Base-by-base conservation (phyloP, 53 echinoderm and acorn worm species). In the Arbacia lixula region DNA sequence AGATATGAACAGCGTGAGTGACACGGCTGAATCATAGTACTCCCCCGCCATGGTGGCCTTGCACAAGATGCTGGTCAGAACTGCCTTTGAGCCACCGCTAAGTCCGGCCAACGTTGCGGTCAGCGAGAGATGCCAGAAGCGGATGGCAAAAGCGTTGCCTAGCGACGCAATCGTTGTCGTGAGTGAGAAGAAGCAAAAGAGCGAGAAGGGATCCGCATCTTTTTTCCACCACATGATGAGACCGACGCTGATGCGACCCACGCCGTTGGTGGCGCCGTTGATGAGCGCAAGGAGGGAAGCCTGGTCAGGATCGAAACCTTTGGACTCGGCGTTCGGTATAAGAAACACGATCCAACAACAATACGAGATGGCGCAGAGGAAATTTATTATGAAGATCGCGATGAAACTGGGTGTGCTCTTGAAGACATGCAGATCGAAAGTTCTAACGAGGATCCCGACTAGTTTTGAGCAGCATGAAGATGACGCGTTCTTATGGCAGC, bases 331-430 rank as follows among this genome's bases (percentile, higher is more conserved):
- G 25, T 58, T 58, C 9, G 58, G 58, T 22, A 58, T 58, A 11
- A 58, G 29, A 3, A 58, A 58, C 26, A 58, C 58, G 27, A 58
- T 58, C 58, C 58, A 58, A 22, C 58, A 58, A 29, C 58, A 58
- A 20, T 58, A 58, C 29, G 58, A 58, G 29, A 58, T 6, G 20
- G 58, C 58, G 21, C 58, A 58, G 58, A 58, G 29, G 27, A 58
- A 0, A 12, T 58, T 25, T 11, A 29, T 27, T 25, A 58, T 26
- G 14, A 6, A 19, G 11, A 58, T 20, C 26, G 58, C 58, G 21
- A 58, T 58, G 27, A 58, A 58, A 12, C 58, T n/a, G n/a, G n/a
- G n/a, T n/a, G n/a, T n/a, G n/a, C 3, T 58, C 11, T 25, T 58
- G 14, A 58, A 58, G 27, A 58, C 58, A 12, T 8, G 10, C 6